Percentiles rank a stretch among this genome's conserved stretches.
These are phyloP conservation scores for Mastomys natalensis DNA, from an alignment of 2,113 vertebrate species.

Conservation along the genomic window DNA sequence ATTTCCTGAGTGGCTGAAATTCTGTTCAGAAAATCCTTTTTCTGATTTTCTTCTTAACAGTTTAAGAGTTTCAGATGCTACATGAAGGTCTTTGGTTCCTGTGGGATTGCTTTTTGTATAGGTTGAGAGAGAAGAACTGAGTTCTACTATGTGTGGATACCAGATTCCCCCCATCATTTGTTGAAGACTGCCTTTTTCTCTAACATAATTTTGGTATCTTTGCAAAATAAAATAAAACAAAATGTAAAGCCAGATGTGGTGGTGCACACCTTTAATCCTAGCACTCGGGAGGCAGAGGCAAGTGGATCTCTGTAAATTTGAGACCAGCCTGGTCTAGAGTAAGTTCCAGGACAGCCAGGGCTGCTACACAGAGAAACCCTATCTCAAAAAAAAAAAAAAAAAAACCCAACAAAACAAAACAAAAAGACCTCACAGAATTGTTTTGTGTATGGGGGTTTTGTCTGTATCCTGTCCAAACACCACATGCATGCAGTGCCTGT, in stretches of 20 bases:
- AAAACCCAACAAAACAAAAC: too few relatives aligned
- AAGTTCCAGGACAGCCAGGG: too few relatives aligned
- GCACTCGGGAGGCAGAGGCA: too few relatives aligned
- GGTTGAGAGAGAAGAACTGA: neutral
- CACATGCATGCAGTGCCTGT: neutral
- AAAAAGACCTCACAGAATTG: neutral
- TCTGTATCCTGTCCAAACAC: neutral
- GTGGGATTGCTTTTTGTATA: neutral
- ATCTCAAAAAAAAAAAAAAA: too few relatives aligned
- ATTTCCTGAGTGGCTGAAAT: neutral
- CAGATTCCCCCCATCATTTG: neutral
- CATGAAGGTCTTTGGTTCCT: neutral
- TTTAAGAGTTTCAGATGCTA: neutral
- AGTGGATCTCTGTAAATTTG: too few relatives aligned
- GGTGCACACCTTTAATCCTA: too few relatives aligned
- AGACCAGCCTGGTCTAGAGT: too few relatives aligned
- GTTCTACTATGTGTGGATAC: neutral
- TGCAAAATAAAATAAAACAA: neutral
- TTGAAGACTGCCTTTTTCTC: neutral
- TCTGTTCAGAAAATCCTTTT: neutral
- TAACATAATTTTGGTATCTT: neutral
- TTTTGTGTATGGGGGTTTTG: too few relatives aligned
- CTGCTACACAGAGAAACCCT: too few relatives aligned
- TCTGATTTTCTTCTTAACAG: neutral
- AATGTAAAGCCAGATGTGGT: too few relatives aligned